phyloP scores from a whole-genome alignment of 2,888 invertebrate species.

The Pseudoips prasinana region DNA sequence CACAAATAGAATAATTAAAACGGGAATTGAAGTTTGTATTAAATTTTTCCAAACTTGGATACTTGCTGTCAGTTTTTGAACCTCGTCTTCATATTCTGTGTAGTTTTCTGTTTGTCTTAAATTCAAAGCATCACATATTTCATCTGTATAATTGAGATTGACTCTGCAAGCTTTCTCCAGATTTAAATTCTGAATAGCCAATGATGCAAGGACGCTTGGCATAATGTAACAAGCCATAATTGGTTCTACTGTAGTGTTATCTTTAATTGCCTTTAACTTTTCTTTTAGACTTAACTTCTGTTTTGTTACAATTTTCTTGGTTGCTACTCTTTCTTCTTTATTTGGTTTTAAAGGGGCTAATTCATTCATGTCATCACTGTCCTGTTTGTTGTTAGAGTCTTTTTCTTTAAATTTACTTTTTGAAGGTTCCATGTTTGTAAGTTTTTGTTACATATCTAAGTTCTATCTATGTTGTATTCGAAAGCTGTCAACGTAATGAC shows the following conservation, averaged over 20 bases:
- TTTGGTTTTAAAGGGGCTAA: slow-evolving; percentile 48
- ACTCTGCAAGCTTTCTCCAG: slow-evolving; percentile 92
- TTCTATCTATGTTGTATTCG: slow-evolving; percentile 11
- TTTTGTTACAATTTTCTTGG: slow-evolving; percentile 34
- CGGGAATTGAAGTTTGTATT: slow-evolving; percentile 90
- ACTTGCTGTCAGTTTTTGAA: slow-evolving; percentile 87
- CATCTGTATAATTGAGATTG: slow-evolving; percentile 86
- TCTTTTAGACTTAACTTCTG: slow-evolving; percentile 50
- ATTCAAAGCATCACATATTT: slow-evolving; percentile 89
- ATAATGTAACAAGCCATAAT: slow-evolving; percentile 87
- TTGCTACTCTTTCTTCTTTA: slow-evolving; percentile 20
- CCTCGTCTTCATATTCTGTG: slow-evolving; percentile 80
- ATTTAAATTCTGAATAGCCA: slow-evolving; percentile 88
- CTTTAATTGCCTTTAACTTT: slow-evolving; percentile 60
- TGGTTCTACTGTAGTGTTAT: slow-evolving; percentile 87
- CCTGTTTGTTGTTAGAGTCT: no score
- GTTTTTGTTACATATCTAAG: slow-evolving; percentile 6
- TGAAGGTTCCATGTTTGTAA: slow-evolving; percentile 12
- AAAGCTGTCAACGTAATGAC: slow-evolving; percentile 25
- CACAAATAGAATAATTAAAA: slow-evolving; percentile 89
- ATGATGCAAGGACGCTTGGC: slow-evolving; percentile 84
- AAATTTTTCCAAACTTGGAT: slow-evolving; percentile 93
- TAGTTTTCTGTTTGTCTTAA: slow-evolving; percentile 85
- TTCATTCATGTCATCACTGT: slow-evolving; percentile 42
- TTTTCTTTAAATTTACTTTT: slow-evolving; percentile 24